A percentile compares a stretch with the other conserved stretches of the same genome.
phyloP scores from a whole-genome alignment of 2,797 vertebrate species.

The Melopsittacus undulatus region DNA sequence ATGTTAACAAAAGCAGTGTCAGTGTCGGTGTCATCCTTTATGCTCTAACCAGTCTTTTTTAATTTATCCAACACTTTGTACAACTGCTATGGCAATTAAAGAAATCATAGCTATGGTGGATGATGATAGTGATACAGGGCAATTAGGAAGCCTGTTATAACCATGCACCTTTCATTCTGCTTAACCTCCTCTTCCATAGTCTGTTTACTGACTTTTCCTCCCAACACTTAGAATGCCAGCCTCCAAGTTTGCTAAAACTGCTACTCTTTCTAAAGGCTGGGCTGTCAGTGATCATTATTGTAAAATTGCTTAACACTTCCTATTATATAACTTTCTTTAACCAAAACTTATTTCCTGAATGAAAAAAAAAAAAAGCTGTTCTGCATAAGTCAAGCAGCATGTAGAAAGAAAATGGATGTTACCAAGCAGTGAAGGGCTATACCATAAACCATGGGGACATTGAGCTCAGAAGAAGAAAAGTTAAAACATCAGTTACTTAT shows the following conservation, averaged over 20 bases:
- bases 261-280: background rate
- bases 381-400: background rate
- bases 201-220: background rate
- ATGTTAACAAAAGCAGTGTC: rapidly evolving
- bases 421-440: background rate
- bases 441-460: background rate
- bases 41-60: background rate
- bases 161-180: background rate
- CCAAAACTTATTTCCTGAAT: background rate
- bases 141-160: background rate
- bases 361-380: background rate
- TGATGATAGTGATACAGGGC: background rate
- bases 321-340: background rate
- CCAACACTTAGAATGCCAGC: background rate
- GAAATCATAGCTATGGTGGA: background rate
- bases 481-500: too few species aligned
- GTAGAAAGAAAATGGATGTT: background rate
- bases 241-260: background rate
- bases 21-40: background rate
- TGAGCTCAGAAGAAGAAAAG: too few species aligned
- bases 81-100: background rate
- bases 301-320: background rate
- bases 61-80: background rate
- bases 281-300: background rate
- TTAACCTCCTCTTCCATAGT: background rate